Evolutionary conservation across 2,888 invertebrate genomes (phyloP).

Genomic region (Diloba caeruleocephala): DNA sequence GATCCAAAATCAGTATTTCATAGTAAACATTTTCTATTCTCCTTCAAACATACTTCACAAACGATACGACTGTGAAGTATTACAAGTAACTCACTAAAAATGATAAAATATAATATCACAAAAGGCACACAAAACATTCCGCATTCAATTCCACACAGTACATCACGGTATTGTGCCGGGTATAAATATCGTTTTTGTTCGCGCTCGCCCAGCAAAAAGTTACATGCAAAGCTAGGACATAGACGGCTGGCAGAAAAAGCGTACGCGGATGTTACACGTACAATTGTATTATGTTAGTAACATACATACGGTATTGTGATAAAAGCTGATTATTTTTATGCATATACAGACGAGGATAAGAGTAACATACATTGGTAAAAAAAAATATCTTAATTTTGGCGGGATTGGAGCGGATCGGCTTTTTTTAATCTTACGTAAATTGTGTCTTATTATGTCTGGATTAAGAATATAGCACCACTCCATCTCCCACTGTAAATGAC

Average conservation of each 20-base stretch:
- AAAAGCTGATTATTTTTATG: constrained; percentile 26
- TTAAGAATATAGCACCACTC: too few species aligned
- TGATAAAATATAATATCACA: constrained; percentile 47
- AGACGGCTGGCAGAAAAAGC: constrained; percentile 42
- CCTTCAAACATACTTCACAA: constrained; percentile 8
- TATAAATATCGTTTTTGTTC: constrained; percentile 52
- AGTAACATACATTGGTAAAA: too few species aligned
- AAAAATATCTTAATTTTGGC: too few species aligned
- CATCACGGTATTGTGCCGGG: constrained; percentile 47
- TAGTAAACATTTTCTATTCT: not conserved
- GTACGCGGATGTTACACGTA: constrained; percentile 37
- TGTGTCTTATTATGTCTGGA: too few species aligned
- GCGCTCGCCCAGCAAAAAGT: constrained; percentile 58
- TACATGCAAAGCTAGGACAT: constrained; percentile 43
- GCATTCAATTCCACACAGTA: constrained; percentile 61
- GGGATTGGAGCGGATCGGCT: too few species aligned
- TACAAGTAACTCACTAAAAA: constrained; percentile 10
- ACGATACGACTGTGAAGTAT: constrained; percentile 20
- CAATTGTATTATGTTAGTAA: constrained; percentile 23
- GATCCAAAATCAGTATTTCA: too few species aligned
- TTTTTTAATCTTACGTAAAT: too few species aligned
- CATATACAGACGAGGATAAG: too few species aligned
- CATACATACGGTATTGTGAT: constrained; percentile 19
- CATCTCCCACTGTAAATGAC: too few species aligned
- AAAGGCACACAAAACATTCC: constrained; percentile 58